phyloP scores from a whole-genome alignment of 1,140 invertebrate genomes.

The Eriocheir sinensis region DNA sequence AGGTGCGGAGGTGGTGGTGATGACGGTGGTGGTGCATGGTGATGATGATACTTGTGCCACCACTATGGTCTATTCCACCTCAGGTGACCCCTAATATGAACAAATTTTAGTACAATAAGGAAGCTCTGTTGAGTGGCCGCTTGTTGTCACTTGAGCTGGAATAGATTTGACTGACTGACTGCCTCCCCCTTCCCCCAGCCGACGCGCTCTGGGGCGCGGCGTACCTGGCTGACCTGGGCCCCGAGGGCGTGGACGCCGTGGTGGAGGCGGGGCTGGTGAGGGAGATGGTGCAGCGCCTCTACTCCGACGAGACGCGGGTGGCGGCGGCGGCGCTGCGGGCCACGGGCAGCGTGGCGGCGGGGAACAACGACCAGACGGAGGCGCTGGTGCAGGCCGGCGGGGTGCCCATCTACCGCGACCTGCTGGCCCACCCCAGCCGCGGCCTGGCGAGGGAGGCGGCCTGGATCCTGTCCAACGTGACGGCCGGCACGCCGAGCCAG shows the following conservation, averaged over 20 bases:
- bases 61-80: too few relatives aligned
- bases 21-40: too few relatives aligned
- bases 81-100: too few relatives aligned
- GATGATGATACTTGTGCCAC: too few relatives aligned
- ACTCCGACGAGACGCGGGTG: slow-evolving; percentile 85
- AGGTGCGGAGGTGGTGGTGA: slow-evolving; percentile 10
- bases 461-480: slow-evolving; percentile 92
- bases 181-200: background rate
- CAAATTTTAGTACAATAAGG: too few relatives aligned
- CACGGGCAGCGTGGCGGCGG: slow-evolving; percentile 63
- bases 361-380: slow-evolving; percentile 88
- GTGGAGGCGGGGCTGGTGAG: slow-evolving; percentile 88
- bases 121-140: too few relatives aligned
- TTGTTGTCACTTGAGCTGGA: too few relatives aligned
- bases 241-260: slow-evolving; percentile 94
- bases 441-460: slow-evolving; percentile 92
- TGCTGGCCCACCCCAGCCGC: slow-evolving; percentile 89
- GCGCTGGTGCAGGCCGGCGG: slow-evolving; percentile 92
- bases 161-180: too few relatives aligned
- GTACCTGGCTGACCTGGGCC: slow-evolving; percentile 96
- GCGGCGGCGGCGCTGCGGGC: slow-evolving; percentile 53
- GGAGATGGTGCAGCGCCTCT: slow-evolving; percentile 89
- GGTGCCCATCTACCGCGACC: slow-evolving; percentile 86
- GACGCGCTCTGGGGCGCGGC: slow-evolving; percentile 98
- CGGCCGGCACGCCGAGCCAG: slow-evolving; percentile 89